Evolutionary conservation across 2,888 invertebrate species (phyloP), one percentile per base, ranked within the genome.

Genomic region (Neoaliturus tenellus): DNA sequence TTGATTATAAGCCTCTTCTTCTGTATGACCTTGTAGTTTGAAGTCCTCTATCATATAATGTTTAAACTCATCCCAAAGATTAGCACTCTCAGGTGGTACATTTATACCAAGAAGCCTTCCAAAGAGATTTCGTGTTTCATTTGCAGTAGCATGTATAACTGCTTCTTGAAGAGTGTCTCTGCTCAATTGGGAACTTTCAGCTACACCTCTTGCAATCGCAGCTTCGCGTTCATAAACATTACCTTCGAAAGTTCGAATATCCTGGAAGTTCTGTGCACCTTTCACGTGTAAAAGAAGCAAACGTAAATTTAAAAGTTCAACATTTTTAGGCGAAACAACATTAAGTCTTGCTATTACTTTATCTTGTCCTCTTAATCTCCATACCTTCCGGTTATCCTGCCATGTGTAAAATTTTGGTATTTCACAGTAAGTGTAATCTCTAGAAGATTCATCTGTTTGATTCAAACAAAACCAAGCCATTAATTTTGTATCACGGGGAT

Each of bases 321-420:
- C n/a, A n/a, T n/a, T n/a, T n/a, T n/a, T 35, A 6, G 35, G 35
- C 4, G 35, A 35, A 35, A 35, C 35, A 6, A 35, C 35, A 35
- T 35, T 51, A 20, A 4, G 51, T 17, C 23, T 6, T 51, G 51
- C 4, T 6, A 35, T 10, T 6, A 35, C 10, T 35, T 5, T 51
- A 51, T 23, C 51, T 14, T 14, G 6, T 51, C 23, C 23, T 51
- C 51, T 6, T 14, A 8, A 14, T 44, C 8, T 44, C 14, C 14
- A 12, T 12, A n/a, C n/a, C n/a, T n/a, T n/a, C n/a, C n/a, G n/a
- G n/a, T n/a, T n/a, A n/a, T n/a, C n/a, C n/a, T 44, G 44, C 84
- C 82, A 69, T 85, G 87, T 86, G 35, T 62, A 87, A 84, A 84
- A 85, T 4, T 80, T 58, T 39, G 86, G 87, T 69, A 87, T 83